A percentile compares a stretch with the other conserved stretches of the same genome.
Conservation (phyloP, 2,888 invertebrate genomes). For the Cantharis lateralis region DNA sequence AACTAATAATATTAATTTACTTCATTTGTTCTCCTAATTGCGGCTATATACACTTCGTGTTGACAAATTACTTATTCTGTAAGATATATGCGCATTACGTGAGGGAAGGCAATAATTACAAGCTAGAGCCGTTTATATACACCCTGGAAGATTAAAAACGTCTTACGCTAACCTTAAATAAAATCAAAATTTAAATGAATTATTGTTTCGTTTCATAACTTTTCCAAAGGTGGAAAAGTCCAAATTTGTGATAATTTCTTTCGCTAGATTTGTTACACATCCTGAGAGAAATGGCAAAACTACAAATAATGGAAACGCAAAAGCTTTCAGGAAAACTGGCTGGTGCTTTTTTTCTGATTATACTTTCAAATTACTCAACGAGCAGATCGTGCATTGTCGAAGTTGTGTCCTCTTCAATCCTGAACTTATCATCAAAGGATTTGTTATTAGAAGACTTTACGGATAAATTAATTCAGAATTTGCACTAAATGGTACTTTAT, state of each 20-base stretch:
- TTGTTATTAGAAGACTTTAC: neutral
- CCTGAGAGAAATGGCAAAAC: neutral
- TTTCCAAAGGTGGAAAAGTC: neutral
- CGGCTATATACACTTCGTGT: conserved; percentile 28
- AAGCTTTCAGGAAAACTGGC: neutral
- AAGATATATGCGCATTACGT: conserved; percentile 29
- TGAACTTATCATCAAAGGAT: neutral
- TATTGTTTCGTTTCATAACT: neutral
- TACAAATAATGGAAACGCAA: neutral
- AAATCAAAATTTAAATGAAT: neutral
- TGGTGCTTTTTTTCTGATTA: neutral
- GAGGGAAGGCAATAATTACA: conserved; percentile 7
- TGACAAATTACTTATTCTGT: conserved; percentile 32
- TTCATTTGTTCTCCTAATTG: conserved; percentile 43
- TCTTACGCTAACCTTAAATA: neutral
- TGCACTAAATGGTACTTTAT: neutral
- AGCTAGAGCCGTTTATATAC: neutral
- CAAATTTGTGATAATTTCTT: neutral
- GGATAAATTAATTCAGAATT: neutral
- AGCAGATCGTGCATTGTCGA: neutral
- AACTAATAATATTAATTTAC: conserved; percentile 46
- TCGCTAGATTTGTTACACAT: neutral
- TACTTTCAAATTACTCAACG: neutral
- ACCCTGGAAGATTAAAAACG: neutral
- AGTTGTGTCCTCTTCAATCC: neutral